Percentiles rank a stretch among this genome's conserved stretches.
Conservation (phyloP, 1,140 invertebrate genomes). For the Hycleus phaleratus region DNA sequence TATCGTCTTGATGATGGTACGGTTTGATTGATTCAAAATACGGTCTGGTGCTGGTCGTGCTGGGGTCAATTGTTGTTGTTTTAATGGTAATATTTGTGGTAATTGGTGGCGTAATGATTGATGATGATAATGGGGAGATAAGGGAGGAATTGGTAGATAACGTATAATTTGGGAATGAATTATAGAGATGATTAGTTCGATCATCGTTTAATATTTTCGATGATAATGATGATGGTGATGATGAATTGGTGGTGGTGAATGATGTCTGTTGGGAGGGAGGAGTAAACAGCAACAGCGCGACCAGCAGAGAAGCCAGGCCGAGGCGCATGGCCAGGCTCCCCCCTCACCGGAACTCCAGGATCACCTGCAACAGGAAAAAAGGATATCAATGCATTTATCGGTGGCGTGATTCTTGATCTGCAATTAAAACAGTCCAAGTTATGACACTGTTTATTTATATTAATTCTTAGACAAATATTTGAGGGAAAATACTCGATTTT, state of each 20-base stretch:
- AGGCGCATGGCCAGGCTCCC: conserved; percentile 40
- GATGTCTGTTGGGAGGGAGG: conserved; percentile 42
- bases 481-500: neutral
- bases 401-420: no score
- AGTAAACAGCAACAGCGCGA: conserved; percentile 45
- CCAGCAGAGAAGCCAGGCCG: conserved; percentile 41
- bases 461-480: neutral
- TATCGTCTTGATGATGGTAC: conserved; percentile 3
- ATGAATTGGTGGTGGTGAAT: neutral
- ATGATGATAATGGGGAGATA: no score
- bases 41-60: conserved; percentile 9
- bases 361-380: conserved; percentile 28
- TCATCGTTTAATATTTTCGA: no score
- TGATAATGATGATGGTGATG: no score
- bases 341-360: conserved; percentile 34
- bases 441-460: no score
- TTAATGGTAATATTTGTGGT: no score
- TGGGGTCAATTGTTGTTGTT: neutral
- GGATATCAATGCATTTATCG: no score
- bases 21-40: neutral
- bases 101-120: no score
- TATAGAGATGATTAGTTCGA: no score
- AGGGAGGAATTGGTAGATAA: no score
- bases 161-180: no score
- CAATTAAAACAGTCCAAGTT: no score